Evolutionary conservation across 2,797 vertebrate species (phyloP), one percentile per base, ranked within the genome.

Genomic region (Serranus cabrilla): DNA sequence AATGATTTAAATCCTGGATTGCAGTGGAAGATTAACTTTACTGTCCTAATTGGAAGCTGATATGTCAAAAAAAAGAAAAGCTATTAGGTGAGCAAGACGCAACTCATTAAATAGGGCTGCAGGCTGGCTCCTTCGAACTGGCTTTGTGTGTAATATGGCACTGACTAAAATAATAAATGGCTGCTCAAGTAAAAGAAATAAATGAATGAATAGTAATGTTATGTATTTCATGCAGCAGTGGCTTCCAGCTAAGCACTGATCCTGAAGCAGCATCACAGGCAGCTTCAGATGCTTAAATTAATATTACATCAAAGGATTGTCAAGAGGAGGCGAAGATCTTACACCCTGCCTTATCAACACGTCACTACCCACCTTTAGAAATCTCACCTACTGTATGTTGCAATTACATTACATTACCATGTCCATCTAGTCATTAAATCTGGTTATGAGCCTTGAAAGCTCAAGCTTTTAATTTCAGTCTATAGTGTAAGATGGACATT

Each of bases 301-400:
- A 76, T 76, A 80, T 69, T 54, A 57, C 49, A 79, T 78, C 40
- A 66, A 60, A 78, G 14, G 50, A 56, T 72, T 51, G 18, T 71
- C 20, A 52, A 60, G 47, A 46, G 17, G 31, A 51, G n/a, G 34
- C 14, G 54, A 61, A 49, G 5, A 71, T n/a, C 20, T 20, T 43
- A 42, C 34, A 54, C 31, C 16, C 59, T n/a, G 11, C 20, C 23
- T 50, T 39, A 14, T 51, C 42, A 63, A 75, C 25, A 72, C 14
- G 39, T n/a, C 61, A 69, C 21, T 40, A 52, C 60, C 9, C 71
- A 39, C 49, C 5, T 18, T 17, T 5, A 46, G 20, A 43, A 27
- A 45, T 45, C 40, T 13, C 18, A 55, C 23, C 21, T 47, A n/a
- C 43, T 25, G 39, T 8, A 18, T 46, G 16, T 34, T 4, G 10